Base-by-base conservation (phyloP, 1,140 invertebrate species). In the Tetranychus cinnabarinus region DNA sequence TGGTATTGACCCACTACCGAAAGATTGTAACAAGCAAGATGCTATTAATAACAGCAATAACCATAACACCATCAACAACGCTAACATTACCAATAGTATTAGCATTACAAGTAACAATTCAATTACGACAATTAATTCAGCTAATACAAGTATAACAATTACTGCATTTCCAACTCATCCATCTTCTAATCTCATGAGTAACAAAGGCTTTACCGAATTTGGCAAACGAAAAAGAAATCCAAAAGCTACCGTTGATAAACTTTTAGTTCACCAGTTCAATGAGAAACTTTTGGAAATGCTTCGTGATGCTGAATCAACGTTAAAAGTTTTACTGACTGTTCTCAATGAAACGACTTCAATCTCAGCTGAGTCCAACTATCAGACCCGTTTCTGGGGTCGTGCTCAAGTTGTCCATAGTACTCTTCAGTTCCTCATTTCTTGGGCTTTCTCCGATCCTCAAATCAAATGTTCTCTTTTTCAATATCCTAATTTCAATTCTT, bases 371-470 rank as follows among this genome's bases (percentile, higher is more conserved):
- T 82, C 82, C 0, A 79, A 82, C 63, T 86, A 88, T 63, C 86
- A 87, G 68, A 88, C 86, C 60, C 85, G 86, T 10, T 82, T 89
- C 64, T 89, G 85, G 79, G 85, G 86, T 6, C 74, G 86, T 62
- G 83, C 86, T 1, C 85, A 87, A 70, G 78, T 78, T 2, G 79
- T 89, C 6, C 84, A 87, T 68, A 86, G 84, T 65, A 80, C 83
- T 2, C 81, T 88, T 80, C 81, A 82, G 4, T 72, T 88, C 12
- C 72, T 89, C 8, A 83, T 87, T 2, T 86, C 84, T 33, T 85
- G 85, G 81, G 81, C 84, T 3, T 85, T 85, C 67, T 84, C 83
- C n/a, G 79, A 81, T 63, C 69, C 72, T 34, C 73, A 79, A 50
- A 81, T 84, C 0, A 73, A 80, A 31, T 73, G 78, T 13, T 76